A percentile compares a stretch with the other conserved stretches of the same genome.
These are phyloP conservation scores for Drosophila repleta DNA, from an alignment of 1,140 invertebrate species.

Conservation along the genomic window DNA sequence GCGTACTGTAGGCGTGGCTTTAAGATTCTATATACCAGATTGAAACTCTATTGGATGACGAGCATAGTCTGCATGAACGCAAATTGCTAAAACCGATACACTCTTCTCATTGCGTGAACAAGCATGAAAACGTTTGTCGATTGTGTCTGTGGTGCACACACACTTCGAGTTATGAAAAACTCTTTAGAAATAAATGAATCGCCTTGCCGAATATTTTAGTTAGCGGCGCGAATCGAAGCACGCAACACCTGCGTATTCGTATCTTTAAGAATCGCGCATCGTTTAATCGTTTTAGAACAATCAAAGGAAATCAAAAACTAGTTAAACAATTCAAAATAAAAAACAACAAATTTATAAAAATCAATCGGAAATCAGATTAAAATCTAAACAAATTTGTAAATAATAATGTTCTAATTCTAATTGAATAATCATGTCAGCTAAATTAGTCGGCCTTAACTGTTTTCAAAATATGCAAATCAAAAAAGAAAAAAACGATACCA, in stretches of 20 bases:
- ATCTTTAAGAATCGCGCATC: constrained; percentile 15
- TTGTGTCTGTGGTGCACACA: constrained; percentile 33
- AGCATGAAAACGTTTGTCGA: constrained; percentile 26
- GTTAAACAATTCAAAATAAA: constrained; percentile 13
- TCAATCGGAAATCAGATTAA: background rate
- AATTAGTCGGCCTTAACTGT: background rate
- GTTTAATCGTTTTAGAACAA: background rate
- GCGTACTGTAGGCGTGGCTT: too few relatives aligned
- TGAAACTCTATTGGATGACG: too few relatives aligned
- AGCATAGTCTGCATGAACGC: too few relatives aligned
- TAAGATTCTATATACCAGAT: too few relatives aligned
- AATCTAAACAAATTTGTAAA: background rate
- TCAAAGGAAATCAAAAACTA: constrained; percentile 8
- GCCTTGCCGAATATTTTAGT: constrained; percentile 55
- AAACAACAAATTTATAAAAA: background rate
- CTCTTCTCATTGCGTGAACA: too few relatives aligned
- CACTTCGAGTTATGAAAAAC: constrained; percentile 45
- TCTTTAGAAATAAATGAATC: constrained; percentile 56
- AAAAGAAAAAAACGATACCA: too few relatives aligned
- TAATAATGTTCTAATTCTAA: background rate
- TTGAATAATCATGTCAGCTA: background rate
- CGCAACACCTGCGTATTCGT: constrained; percentile 46
- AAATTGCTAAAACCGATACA: too few relatives aligned
- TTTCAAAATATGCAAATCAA: background rate
- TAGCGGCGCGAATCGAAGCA: constrained; percentile 45